Conservation (phyloP, 2,113 vertebrate species). For the Anthoscopus minutus region DNA sequence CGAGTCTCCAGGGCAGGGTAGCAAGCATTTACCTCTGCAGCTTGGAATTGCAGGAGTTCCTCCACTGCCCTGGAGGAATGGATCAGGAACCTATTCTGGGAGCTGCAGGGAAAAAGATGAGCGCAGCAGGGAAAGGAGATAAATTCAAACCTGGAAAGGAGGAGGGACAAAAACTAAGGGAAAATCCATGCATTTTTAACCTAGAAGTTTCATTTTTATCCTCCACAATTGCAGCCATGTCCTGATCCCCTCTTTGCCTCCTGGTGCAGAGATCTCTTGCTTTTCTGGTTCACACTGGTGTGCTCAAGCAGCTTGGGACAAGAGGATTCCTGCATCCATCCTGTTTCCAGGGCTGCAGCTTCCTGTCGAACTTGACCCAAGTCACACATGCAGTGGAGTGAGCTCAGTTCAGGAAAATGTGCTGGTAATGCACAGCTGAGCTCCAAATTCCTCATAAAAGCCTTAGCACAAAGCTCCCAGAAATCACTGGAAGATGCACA, state of each 20-base stretch:
- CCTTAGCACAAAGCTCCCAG: background rate
- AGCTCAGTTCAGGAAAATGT: background rate
- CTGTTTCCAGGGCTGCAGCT: background rate
- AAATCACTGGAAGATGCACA: background rate
- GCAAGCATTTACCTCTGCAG: background rate
- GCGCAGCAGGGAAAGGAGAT: fast-evolving
- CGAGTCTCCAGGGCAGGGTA: background rate
- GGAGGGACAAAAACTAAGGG: background rate
- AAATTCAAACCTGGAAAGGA: background rate
- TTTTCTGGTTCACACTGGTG: background rate
- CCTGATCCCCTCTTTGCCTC: background rate
- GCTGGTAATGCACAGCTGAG: background rate
- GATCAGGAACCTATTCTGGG: background rate
- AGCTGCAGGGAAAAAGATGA: background rate
- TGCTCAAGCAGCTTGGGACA: fast-evolving
- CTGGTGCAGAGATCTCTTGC: background rate
- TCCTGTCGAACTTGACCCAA: background rate
- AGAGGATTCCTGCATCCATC: background rate
- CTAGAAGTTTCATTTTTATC: background rate
- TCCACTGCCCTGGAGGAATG: background rate
- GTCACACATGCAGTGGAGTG: background rate
- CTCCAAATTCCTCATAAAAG: background rate
- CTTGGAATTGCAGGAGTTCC: background rate
- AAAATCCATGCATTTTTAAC: background rate
- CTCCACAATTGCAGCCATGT: background rate